Evolutionary conservation across 1,140 invertebrate genomes (phyloP), one percentile per base, ranked within the genome.

Genomic region (Acromyrmex charruanus): DNA sequence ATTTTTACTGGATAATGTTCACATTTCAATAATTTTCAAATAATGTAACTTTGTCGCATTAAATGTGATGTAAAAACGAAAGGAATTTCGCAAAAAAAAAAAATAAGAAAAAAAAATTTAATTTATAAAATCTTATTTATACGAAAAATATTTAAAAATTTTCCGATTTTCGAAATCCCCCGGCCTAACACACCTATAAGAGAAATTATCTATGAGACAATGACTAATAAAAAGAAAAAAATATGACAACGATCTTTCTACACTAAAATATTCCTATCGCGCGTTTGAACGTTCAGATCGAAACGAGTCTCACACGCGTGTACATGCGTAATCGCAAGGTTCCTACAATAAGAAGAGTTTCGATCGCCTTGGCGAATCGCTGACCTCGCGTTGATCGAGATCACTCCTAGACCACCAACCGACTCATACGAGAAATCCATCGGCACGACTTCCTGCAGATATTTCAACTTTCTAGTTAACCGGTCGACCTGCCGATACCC

Each of bases 401-500:
- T 88, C 74, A 66, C 55, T 58, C 16, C 31, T 53, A 49, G 66
- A 89, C 77, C 53, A 88, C 81, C 63, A 65, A 77, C 69, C 55
- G 74, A 89, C 87, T 88, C 59, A 61, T 75, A 53, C 58, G 69
- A 89, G 88, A 89, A 87, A 90, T 89, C 58, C 58, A 72, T 21
- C 87, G 72, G 61, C 80, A 88, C 84, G 77, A 89, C 85, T 89
- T 87, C 77, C 88, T 74, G 65, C 69, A 79, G 77, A 89, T 89
- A 77, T 89, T 90, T 89, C 87, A 89, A 89, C 88, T 90, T 89
- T 89, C 88, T 84, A 89, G 77, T 77, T 74, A 86, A 63, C 87
- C 72, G 77, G 44, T 72, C 61, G 77, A 86, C 35, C 84, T 79
- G 35, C 86, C 74, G 69, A 53, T 71, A 44, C 55, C 12, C 51